These are phyloP conservation scores for Liposcelis brunnea DNA, from an alignment of 2,888 invertebrate species.

Conservation along the genomic window DNA sequence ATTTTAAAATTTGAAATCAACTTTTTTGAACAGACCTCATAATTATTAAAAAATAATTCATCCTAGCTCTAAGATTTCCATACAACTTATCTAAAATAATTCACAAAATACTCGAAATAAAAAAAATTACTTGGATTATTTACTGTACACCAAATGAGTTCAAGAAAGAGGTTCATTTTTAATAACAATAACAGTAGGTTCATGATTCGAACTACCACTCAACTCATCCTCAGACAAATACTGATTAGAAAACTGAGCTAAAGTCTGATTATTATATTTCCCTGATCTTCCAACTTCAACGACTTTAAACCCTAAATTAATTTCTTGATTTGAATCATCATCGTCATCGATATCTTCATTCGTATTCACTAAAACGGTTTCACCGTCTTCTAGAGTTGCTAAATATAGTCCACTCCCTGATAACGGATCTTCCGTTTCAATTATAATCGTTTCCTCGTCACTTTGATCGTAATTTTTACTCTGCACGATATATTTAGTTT, in stretches of 20 bases:
- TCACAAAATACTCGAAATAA: no score
- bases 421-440: constrained; percentile 5
- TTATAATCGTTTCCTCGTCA: constrained; percentile 3
- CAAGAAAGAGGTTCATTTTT: constrained; percentile 5
- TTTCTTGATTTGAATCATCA: neutral
- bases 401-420: constrained; percentile 1
- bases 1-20: no score
- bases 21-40: no score
- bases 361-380: constrained; percentile 7
- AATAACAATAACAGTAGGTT: constrained; percentile 7
- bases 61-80: no score
- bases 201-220: neutral
- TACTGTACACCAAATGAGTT: neutral
- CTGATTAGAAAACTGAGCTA: no score
- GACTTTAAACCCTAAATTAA: constrained; percentile 2
- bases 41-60: no score
- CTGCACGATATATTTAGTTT: neutral
- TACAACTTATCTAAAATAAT: no score
- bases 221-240: neutral
- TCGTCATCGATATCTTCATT: neutral
- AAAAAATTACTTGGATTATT: no score
- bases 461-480: neutral
- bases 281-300: neutral
- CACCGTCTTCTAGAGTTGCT: constrained; percentile 5
- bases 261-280: no score